Evolutionary conservation across 2,113 vertebrate genomes (phyloP), one percentile per base, ranked within the genome.

Genomic region (Etheostoma spectabile): DNA sequence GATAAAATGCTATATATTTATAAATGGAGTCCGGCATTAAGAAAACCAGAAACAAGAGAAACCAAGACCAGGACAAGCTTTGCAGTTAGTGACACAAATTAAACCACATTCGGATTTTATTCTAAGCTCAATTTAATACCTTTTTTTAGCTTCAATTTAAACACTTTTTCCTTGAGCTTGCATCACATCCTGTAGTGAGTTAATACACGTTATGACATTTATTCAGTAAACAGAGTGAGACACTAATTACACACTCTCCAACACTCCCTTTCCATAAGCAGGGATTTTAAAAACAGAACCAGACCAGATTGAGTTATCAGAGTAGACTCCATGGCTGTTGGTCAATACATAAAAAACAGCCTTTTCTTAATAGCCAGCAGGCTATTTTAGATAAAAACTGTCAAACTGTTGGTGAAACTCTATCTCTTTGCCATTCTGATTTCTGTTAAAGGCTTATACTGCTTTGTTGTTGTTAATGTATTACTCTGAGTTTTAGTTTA

Each of bases 251-350:
- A n/a, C 56, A 18, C 21, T 48, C n/a, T 21, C 35, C 22, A 21
- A 33, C 63, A 48, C 68, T 62, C 33, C 79, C 21, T 45, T 52
- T 62, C 59, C 83, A 74, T 75, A 55, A 78, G 81, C 72, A 74
- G 33, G 63, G 63, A 55, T 65, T 76, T 77, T 83, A 14, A 64
- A 18, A 45, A 59, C 61, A 74, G 48, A 68, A 33, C 21, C 56
- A 55, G 57, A 56, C 38, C 65, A 65, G 62, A n/a, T 69, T 59
- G 77, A 59, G 33, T 63, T 33, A 8, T 64, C 2, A 72, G 35
- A 42, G 55, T 35, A 12, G 16, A 77, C 69, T 69, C 45, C 12
- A n/a, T 55, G 51, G 52, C 60, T 78, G 21, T 3, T n/a, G 27
- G 60, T 66, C 18, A 35, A 22, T 11, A 11, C 30, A 49, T 0